Base-by-base conservation (phyloP, 2,113 vertebrate genomes). In the Chascanopsetta lugubris region DNA sequence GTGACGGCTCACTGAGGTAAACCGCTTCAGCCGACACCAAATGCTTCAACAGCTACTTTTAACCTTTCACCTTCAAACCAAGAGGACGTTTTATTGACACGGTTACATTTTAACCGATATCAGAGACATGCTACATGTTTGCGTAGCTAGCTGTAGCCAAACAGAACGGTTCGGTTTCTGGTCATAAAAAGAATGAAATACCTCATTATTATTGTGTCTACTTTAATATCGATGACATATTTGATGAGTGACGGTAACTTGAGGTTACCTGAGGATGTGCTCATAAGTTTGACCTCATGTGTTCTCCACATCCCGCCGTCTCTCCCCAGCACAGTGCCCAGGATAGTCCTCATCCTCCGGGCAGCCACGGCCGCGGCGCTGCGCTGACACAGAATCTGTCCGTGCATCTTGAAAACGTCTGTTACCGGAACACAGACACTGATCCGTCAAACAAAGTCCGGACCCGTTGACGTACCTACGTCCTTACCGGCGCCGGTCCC, bases 241-340 rank as follows among this genome's bases (percentile, higher is more conserved):
- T 45, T n/a, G 0, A 1, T n/a, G 8, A 17, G 18, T 4, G 8
- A 13, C 5, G 1, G 1, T 2, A 7, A 18, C 11, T n/a, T n/a
- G n/a, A 11, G 30, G 3, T 53, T 79, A 93, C 92, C 93, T 85
- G 92, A 59, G 2, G 91, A 83, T 1, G 93, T 93, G 85, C 83
- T 91, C 49, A 93, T 32, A 0, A 89, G 84, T 86, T 89, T 93
- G 89, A 93, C 89, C 87, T 92, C 90, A 72, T 88, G 90, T 30
- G 48, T 67, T 54, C 66, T 82, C 76, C 82, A 77, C 46, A 77
- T 85, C 90, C 91, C 90, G 72, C 88, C 82, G 69, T 89, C 83
- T 71, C 81, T 89, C 0, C 89, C 88, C 66, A 88, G 25, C 0
- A 93, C 80, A 8, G 79, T 67, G 18, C 90, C 87, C 74, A 93